phyloP scores from a whole-genome alignment of 2,797 vertebrate species.

The Myiotriccus ornatus region DNA sequence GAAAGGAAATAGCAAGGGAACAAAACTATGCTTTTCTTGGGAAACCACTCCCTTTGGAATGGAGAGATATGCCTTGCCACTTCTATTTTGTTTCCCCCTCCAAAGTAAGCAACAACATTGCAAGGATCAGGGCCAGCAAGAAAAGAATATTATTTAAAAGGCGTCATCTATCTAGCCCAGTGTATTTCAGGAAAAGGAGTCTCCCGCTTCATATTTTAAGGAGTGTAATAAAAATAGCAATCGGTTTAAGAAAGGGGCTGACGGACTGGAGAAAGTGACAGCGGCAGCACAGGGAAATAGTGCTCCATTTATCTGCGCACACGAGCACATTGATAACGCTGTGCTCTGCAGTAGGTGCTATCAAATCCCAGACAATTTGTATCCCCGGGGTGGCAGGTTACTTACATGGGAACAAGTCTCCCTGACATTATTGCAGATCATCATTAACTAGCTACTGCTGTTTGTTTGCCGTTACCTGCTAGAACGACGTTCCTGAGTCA shows the following conservation, averaged over 20 bases:
- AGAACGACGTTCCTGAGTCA: neutral
- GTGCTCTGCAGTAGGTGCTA: slow-evolving; percentile 28
- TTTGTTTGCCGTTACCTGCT: slow-evolving; percentile 8
- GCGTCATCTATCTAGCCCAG: slow-evolving; percentile 47
- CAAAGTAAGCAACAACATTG: slow-evolving; percentile 74
- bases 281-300: slow-evolving; percentile 29
- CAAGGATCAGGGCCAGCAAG: slow-evolving; percentile 61
- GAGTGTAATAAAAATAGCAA: slow-evolving; percentile 61
- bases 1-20: slow-evolving; percentile 75
- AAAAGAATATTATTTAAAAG: slow-evolving; percentile 72
- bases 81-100: slow-evolving; percentile 71
- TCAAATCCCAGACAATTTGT: slow-evolving; percentile 51
- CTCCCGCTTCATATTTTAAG: slow-evolving; percentile 61
- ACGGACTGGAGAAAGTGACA: slow-evolving; percentile 45
- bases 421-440: slow-evolving; percentile 29
- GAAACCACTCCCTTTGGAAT: slow-evolving; percentile 80
- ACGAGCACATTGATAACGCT: slow-evolving; percentile 28
- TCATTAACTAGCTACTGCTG: slow-evolving; percentile 34
- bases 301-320: slow-evolving; percentile 46
- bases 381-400: slow-evolving; percentile 31
- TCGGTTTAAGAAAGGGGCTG: slow-evolving; percentile 50
- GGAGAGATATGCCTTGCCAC: slow-evolving; percentile 71
- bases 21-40: slow-evolving; percentile 78
- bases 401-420: slow-evolving; percentile 42
- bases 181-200: slow-evolving; percentile 66